phyloP scores from a whole-genome alignment of 1,140 invertebrate genomes.

The Rhysida immarginata region DNA sequence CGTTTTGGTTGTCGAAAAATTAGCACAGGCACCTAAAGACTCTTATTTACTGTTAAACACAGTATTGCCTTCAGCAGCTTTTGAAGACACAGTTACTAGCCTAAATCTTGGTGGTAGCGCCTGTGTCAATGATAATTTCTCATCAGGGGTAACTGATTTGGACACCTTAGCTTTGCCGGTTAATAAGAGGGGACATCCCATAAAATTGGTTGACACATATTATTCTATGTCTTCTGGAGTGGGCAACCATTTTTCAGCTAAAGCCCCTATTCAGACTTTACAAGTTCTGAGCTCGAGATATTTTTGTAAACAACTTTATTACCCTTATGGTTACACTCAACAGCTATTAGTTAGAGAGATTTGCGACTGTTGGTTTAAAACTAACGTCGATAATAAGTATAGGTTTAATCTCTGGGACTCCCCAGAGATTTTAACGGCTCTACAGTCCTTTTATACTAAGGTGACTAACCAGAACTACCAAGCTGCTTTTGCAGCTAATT shows the following conservation, averaged over 20 bases:
- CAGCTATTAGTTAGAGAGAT: not conserved
- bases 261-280: not conserved
- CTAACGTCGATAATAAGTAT: not conserved
- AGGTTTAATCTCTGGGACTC: not conserved
- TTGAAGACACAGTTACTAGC: not conserved
- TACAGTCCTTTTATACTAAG: not conserved
- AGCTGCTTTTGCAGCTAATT: not conserved
- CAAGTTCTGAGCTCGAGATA: not conserved
- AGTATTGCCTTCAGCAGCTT: not conserved
- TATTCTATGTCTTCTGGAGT: not conserved
- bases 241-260: not conserved
- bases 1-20: not conserved
- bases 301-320: not conserved
- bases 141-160: not conserved
- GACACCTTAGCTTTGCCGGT: not conserved
- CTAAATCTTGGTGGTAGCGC: not conserved
- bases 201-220: not conserved
- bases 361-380: not conserved
- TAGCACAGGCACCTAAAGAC: not conserved
- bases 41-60: not conserved
- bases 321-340: not conserved
- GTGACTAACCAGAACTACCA: not conserved
- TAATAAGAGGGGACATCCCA: not conserved
- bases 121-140: not conserved
- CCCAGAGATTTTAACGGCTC: not conserved